phyloP scores from a whole-genome alignment of 1,140 invertebrate species.

The Drosophila littoralis region DNA sequence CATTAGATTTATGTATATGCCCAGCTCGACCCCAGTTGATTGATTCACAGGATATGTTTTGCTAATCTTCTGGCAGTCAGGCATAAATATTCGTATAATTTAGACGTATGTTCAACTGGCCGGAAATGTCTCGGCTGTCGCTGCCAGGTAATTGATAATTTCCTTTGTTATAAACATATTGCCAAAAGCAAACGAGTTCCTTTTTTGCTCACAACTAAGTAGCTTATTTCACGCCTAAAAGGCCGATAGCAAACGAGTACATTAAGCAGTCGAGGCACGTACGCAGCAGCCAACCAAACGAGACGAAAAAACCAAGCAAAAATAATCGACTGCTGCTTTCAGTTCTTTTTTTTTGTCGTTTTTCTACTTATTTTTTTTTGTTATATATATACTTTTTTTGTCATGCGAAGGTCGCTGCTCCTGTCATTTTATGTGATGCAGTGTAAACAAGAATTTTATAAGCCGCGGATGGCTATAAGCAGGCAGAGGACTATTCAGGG shows the following conservation, averaged over 20 bases:
- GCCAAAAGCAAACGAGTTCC: constrained; percentile 6
- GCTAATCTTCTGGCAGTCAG: constrained; percentile 12
- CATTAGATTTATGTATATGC: neutral
- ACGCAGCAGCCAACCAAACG: constrained; percentile 24
- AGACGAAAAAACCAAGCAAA: constrained; percentile 28
- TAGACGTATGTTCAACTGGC: constrained; percentile 23
- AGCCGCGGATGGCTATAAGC: constrained; percentile 1
- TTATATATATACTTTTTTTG: neutral
- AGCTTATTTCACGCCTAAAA: constrained; percentile 55
- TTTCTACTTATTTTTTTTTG: neutral
- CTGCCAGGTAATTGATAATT: constrained; percentile 53
- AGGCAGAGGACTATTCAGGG: constrained; percentile 4
- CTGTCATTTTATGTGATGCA: constrained; percentile 48
- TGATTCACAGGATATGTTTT: neutral
- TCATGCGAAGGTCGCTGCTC: constrained; percentile 50
- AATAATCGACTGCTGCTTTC: constrained; percentile 47
- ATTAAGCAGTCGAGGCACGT: constrained; percentile 39
- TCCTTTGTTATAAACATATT: constrained; percentile 55
- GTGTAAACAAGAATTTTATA: constrained; percentile 48
- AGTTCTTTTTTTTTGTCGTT: constrained; percentile 5
- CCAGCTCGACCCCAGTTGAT: neutral
- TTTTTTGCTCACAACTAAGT: constrained; percentile 32
- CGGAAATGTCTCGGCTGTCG: constrained; percentile 17
- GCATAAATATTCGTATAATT: constrained; percentile 14
- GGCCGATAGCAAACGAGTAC: neutral